Evolutionary conservation across 2,797 vertebrate genomes (phyloP).

Genomic region (Oophaga sylvatica): DNA sequence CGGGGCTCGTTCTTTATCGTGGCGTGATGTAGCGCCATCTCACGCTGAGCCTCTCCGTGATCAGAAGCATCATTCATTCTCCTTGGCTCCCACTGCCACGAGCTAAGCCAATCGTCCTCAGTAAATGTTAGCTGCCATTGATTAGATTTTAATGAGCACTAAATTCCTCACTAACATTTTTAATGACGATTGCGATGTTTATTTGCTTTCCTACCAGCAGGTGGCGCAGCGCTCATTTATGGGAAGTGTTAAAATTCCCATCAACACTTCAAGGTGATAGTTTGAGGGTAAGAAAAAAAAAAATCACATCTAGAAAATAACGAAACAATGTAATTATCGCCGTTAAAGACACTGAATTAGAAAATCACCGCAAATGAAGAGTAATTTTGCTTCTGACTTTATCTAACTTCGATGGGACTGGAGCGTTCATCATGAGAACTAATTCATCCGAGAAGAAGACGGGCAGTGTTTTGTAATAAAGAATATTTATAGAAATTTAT

Average conservation of each 20-base stretch:
- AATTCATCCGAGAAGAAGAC: not conserved
- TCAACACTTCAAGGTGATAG: constrained; percentile 27
- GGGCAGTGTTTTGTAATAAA: not conserved
- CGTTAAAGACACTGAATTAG: constrained; percentile 10
- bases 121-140: constrained; percentile 45
- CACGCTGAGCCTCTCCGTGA: constrained; percentile 1
- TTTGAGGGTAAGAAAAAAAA: not conserved
- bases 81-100: constrained; percentile 2
- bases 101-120: constrained; percentile 12
- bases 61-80: not conserved
- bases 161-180: constrained; percentile 28
- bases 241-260: constrained; percentile 27
- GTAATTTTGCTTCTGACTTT: not conserved
- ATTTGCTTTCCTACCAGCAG: constrained; percentile 24
- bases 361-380: not conserved
- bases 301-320: constrained; percentile 11
- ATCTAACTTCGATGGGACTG: not conserved
- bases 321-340: constrained; percentile 19
- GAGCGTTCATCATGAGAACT: too few relatives aligned
- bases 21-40: not conserved
- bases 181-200: not conserved
- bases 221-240: constrained; percentile 33
- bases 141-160: constrained; percentile 51
- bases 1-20: not conserved
- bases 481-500: not conserved